Conservation (phyloP, 2,797 vertebrate species). For the Microchirus variegatus region DNA sequence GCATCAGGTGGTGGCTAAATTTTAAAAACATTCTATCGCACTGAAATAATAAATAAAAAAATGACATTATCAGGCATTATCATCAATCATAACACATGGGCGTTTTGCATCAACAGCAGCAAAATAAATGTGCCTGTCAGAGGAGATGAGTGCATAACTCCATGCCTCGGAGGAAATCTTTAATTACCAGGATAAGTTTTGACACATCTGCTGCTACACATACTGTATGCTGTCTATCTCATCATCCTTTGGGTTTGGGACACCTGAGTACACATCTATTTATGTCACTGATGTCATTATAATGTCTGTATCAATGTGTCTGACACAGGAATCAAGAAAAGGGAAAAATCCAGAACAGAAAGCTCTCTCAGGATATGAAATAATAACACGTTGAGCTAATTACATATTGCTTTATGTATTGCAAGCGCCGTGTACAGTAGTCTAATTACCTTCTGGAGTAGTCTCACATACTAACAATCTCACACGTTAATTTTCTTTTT, state of each 20-base stretch:
- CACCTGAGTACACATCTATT: too few relatives aligned
- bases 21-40: constrained; percentile 1
- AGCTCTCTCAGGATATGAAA: too few relatives aligned
- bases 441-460: background rate
- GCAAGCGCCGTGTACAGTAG: too few relatives aligned
- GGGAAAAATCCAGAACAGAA: too few relatives aligned
- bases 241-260: too few relatives aligned
- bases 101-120: constrained; percentile 11
- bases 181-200: constrained; percentile 75
- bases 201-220: constrained; percentile 31
- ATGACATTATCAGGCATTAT: too few relatives aligned
- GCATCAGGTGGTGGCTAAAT: background rate
- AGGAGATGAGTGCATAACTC: constrained; percentile 35
- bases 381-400: too few relatives aligned
- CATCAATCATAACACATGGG: constrained; percentile 19
- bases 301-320: background rate
- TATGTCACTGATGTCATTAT: too few relatives aligned
- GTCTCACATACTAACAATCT: constrained; percentile 31
- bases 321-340: too few relatives aligned
- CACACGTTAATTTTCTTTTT: constrained; percentile 23
- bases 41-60: background rate
- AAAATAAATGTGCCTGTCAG: constrained; percentile 28
- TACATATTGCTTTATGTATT: too few relatives aligned
- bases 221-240: constrained; percentile 3
- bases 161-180: constrained; percentile 45